These are phyloP conservation scores for Kryptolebias marmoratus DNA, from an alignment of 2,113 vertebrate species.

Conservation along the genomic window DNA sequence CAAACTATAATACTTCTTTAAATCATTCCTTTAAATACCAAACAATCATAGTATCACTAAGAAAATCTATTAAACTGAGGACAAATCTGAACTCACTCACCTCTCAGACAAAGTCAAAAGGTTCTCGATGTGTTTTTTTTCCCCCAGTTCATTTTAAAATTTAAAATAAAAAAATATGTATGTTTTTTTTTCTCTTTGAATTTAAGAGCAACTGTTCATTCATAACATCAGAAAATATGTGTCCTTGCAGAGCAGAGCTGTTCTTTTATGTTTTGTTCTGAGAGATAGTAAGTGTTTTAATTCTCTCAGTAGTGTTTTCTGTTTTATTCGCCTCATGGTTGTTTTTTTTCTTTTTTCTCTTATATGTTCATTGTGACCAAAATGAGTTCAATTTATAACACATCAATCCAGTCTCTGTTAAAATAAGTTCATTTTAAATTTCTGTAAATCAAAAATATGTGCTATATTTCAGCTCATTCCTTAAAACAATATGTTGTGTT, in stretches of 20 bases:
- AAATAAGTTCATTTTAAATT: background rate
- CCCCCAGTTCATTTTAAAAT: background rate
- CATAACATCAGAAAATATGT: background rate
- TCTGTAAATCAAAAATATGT: background rate
- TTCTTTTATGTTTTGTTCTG: background rate
- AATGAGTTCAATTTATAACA: background rate
- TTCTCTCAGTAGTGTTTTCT: background rate
- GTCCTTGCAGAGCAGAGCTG: conserved; percentile 7
- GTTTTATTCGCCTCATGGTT: background rate
- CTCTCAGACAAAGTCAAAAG: background rate
- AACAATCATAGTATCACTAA: background rate
- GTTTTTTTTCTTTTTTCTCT: background rate
- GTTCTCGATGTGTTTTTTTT: background rate
- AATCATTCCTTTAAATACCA: too few relatives aligned
- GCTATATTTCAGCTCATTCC: background rate
- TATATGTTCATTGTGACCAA: background rate
- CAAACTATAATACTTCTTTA: too few relatives aligned
- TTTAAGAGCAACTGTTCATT: background rate
- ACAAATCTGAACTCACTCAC: background rate
- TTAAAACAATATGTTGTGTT: too few relatives aligned
- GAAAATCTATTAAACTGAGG: background rate
- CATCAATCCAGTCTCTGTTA: background rate
- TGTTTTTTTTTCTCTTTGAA: background rate
- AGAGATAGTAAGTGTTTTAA: conserved; percentile 9
- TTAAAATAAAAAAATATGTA: background rate